Evolutionary conservation across 2,797 vertebrate genomes (phyloP).

Genomic region (Acanthopagrus latus): DNA sequence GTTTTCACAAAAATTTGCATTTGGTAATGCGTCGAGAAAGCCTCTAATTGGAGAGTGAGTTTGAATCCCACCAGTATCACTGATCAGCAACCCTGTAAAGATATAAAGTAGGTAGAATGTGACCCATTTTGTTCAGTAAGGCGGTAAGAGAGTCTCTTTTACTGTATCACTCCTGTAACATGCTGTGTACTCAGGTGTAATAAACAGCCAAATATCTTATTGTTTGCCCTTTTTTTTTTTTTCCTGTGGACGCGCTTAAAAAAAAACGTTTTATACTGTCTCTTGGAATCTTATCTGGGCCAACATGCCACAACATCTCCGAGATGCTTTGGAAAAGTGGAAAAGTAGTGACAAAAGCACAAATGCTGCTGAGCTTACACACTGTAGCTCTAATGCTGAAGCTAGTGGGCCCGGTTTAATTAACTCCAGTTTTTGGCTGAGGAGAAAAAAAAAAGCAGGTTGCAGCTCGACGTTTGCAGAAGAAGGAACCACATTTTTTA

Average conservation of each 20-base stretch:
- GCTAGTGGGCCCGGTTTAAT: slow-evolving; percentile 43
- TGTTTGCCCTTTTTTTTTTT: slow-evolving; percentile 3
- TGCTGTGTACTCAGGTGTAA: neutral
- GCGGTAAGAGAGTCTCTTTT: neutral
- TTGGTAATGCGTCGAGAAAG: neutral
- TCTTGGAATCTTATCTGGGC: slow-evolving; percentile 46
- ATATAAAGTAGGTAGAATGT: neutral
- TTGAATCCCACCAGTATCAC: neutral
- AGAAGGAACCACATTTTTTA: neutral
- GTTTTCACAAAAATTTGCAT: neutral
- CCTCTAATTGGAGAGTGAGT: neutral
- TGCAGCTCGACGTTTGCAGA: slow-evolving; percentile 3
- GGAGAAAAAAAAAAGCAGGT: neutral
- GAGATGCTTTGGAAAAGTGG: slow-evolving; percentile 33
- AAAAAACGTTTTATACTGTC: slow-evolving; percentile 5
- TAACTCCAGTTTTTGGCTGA: slow-evolving; percentile 30
- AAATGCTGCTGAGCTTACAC: slow-evolving; percentile 56
- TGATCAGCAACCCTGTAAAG: neutral
- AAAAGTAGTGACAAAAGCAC: slow-evolving; percentile 65
- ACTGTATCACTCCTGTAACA: neutral
- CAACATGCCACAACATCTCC: slow-evolving; percentile 53
- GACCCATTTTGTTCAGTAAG: neutral
- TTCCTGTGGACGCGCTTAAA: slow-evolving; percentile 3
- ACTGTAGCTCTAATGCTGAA: slow-evolving; percentile 37
- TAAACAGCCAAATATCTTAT: neutral